Percentiles rank a stretch among this genome's conserved stretches.
Conservation (phyloP, 2,797 vertebrate genomes). For the Peromyscus attwateri region DNA sequence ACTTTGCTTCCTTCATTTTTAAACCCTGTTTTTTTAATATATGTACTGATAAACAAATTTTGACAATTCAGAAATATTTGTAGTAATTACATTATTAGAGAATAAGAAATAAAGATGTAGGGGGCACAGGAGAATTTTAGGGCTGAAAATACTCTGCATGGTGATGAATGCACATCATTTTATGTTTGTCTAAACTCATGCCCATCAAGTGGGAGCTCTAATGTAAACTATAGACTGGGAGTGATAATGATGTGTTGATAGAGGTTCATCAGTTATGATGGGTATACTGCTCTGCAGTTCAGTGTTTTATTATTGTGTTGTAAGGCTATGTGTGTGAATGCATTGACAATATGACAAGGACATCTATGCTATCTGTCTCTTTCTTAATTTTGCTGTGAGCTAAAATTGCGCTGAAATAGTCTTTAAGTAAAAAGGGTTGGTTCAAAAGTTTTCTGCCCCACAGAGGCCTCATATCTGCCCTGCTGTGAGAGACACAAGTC, state of each 20-base stretch:
- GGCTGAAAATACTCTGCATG: neutral
- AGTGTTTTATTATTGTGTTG: neutral
- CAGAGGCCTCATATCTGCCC: neutral
- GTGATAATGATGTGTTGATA: neutral
- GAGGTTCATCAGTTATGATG: neutral
- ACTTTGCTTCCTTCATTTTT: conserved; percentile 30
- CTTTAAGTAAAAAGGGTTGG: neutral
- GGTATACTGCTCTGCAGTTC: neutral
- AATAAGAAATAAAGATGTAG: neutral
- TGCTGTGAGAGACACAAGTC: neutral
- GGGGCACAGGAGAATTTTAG: neutral
- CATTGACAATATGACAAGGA: neutral
- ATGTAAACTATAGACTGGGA: neutral
- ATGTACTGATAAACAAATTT: neutral
- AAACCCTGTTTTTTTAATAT: neutral
- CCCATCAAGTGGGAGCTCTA: too few species aligned
- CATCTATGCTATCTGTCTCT: neutral
- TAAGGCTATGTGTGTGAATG: neutral
- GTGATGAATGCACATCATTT: neutral
- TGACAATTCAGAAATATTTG: neutral
- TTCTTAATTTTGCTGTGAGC: neutral
- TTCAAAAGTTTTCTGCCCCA: neutral
- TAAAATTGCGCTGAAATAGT: neutral
- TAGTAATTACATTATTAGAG: neutral
- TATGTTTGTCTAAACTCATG: neutral